Conservation (phyloP, 2,797 vertebrate species). For the Tarsius wallacei region DNA sequence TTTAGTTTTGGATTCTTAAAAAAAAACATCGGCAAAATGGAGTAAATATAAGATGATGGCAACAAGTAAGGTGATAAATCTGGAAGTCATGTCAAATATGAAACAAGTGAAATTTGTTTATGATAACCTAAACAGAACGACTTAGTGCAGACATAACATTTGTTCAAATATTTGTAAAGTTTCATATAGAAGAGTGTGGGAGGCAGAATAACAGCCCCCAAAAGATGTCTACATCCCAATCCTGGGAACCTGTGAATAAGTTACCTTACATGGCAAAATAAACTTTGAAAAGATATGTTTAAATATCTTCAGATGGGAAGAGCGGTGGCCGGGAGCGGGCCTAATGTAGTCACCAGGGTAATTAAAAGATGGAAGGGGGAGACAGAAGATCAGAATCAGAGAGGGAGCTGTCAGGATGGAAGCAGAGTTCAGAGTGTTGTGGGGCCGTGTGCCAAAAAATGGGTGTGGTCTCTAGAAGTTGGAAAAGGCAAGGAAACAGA, state of each 20-base stretch:
- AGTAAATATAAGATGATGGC: neutral
- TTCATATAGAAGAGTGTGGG: neutral
- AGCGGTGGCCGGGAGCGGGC: too few species aligned
- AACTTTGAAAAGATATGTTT: neutral
- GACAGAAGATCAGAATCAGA: neutral
- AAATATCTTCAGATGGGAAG: neutral
- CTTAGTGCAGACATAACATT: neutral
- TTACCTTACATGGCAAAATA: neutral
- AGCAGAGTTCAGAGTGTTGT: neutral
- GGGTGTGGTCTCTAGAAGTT: neutral
- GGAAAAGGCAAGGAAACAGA: neutral
- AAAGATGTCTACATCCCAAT: neutral
- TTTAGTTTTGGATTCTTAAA: conserved; percentile 2
- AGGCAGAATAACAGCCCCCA: neutral
- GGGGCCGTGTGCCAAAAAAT: neutral
- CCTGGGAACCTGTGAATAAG: neutral
- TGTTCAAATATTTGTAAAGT: neutral
- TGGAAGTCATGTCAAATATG: neutral
- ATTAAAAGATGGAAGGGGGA: neutral
- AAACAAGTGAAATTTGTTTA: neutral
- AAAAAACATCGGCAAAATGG: neutral
- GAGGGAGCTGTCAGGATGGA: neutral
- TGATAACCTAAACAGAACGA: neutral
- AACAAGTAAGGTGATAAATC: neutral
- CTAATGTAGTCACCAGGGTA: neutral